Evolutionary conservation across 2,797 vertebrate genomes (phyloP), one percentile per base, ranked within the genome.

Genomic region (Lutjanus campechanus): DNA sequence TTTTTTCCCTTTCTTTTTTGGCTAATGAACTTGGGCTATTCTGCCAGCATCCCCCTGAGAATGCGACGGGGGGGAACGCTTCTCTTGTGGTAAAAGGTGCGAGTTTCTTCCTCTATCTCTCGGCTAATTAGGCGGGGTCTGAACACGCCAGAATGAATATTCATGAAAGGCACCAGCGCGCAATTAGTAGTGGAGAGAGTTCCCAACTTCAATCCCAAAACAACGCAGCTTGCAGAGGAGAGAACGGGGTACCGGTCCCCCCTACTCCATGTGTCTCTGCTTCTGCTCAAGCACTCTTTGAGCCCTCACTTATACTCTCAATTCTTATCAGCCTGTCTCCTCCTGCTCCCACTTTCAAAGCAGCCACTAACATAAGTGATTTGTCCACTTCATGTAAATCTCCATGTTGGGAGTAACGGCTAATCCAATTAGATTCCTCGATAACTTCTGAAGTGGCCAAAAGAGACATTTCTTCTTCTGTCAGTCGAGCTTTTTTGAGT

Each of bases 81-180:
- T 94, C 92, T 94, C 93, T 94, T 91, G 93, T 92, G 92, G 93
- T 94, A 94, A 95, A 95, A 96, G 95, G 95, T 96, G 94, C 92
- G 90, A 93, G 91, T 94, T 94, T 95, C 93, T 94, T 93, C 92
- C 91, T 95, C 94, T 93, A 94, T 93, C 95, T 95, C 93, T 86
- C 85, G 91, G 92, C 95, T 96, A 96, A 96, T 96, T 96, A 96
- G 95, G 94, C 92, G 94, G 94, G 95, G 95, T 95, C 94, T 95
- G 95, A 96, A 94, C 93, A 78, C 92, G 76, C 91, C 86, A 64
- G 84, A 85, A 96, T 96, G 95, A 96, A 96, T 96, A 96, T 96
- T 96, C 95, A 96, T 96, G 94, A 88, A 74, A 92, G 89, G 93
- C 92, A 93, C 93, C 90, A 88, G 88, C 90, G 85, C 87, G 94